phyloP scores from a whole-genome alignment of 2,797 vertebrate species.

The Clangula hyemalis region DNA sequence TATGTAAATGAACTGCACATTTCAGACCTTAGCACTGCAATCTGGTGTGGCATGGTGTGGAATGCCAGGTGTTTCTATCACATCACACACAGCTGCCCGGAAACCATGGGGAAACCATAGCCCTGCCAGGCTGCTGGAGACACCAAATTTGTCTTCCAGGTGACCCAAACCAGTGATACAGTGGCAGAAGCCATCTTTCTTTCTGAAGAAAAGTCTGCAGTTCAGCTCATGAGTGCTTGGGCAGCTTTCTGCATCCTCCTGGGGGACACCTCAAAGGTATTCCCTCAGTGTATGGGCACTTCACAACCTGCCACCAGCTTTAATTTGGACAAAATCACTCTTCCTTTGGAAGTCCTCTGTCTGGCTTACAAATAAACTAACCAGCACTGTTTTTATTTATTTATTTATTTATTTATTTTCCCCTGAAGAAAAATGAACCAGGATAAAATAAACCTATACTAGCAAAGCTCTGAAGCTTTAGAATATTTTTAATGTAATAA shows the following conservation, averaged over 20 bases:
- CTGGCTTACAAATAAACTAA: background rate
- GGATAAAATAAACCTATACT: background rate
- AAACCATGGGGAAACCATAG: background rate
- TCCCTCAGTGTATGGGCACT: rapidly evolving
- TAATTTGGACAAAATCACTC: background rate
- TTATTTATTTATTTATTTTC: background rate
- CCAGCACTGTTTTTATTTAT: background rate
- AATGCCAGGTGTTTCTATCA: background rate
- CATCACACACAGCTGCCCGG: rapidly evolving
- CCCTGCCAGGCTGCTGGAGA: background rate
- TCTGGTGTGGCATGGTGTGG: rapidly evolving
- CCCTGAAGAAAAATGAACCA: background rate
- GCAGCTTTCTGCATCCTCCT: background rate
- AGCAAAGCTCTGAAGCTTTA: background rate
- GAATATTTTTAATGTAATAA: background rate
- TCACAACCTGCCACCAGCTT: background rate
- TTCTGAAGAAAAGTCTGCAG: background rate
- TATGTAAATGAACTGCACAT: background rate
- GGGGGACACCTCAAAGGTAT: background rate
- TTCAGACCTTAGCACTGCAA: background rate
- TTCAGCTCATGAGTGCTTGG: background rate
- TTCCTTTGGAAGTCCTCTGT: background rate
- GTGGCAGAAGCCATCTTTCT: background rate
- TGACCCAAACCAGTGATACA: background rate
- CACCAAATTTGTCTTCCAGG: rapidly evolving